Conservation (phyloP, 2,888 invertebrate genomes). For the Allygus modestus region DNA sequence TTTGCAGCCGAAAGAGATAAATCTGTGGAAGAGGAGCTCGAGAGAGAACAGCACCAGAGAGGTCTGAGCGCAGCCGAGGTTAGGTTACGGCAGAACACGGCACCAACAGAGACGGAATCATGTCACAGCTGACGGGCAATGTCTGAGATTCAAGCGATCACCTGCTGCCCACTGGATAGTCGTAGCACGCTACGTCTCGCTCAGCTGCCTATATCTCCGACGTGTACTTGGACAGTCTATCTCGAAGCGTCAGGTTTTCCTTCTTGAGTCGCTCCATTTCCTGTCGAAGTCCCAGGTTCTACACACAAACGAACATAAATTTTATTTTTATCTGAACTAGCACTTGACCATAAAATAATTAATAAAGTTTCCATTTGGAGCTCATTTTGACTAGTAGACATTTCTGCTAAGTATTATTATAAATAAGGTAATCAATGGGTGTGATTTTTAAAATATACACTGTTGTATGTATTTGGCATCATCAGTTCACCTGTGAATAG, state of each 20-base stretch:
- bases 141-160: slow-evolving; percentile 44
- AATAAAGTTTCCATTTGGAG: too few species aligned
- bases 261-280: slow-evolving; percentile 94
- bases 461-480: too few species aligned
- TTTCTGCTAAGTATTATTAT: too few species aligned
- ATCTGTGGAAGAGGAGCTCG: slow-evolving; percentile 19
- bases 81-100: not conserved
- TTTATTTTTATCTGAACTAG: too few species aligned
- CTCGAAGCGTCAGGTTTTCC: slow-evolving; percentile 92
- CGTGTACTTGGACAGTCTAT: slow-evolving; percentile 89
- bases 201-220: slow-evolving; percentile 43
- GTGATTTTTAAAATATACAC: too few species aligned
- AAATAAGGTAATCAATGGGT: too few species aligned
- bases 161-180: not conserved
- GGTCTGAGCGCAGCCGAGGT: slow-evolving; percentile 1
- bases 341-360: too few species aligned
- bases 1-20: slow-evolving; percentile 3
- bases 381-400: too few species aligned
- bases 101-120: slow-evolving; percentile 27
- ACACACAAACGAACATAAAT: slow-evolving; percentile 72
- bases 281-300: slow-evolving; percentile 94
- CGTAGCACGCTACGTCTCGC: slow-evolving; percentile 6
- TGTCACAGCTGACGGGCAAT: slow-evolving; percentile 30
- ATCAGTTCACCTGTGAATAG: too few species aligned
- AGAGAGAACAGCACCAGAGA: slow-evolving; percentile 15